Evolutionary conservation across 35 echinoderm and acorn worm genomes (phyloP), one percentile per base, ranked within the genome.

Genomic region (Holothuria glaberrima): DNA sequence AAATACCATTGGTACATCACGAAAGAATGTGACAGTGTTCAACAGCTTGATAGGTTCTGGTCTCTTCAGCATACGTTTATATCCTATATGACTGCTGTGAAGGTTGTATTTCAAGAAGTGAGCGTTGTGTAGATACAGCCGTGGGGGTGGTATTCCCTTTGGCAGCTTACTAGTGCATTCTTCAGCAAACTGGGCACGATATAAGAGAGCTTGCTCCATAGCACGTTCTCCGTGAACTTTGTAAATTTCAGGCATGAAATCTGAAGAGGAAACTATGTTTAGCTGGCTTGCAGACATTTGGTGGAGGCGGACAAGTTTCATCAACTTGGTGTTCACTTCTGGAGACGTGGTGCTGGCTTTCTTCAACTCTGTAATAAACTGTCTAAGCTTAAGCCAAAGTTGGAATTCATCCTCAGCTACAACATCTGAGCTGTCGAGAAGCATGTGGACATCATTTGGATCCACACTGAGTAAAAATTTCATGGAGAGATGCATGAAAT

Each of bases 401-500:
- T 69, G 54, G 46, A 86, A 87, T 54, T 94, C 93, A 58, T 94
- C 89, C 35, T 86, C 81, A 22, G 89, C 93, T n/a, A 94, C 89
- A 1, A 94, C 58, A 45, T 91, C 69, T 5, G 64, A 62, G 34
- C 80, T 90, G 67, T 91, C 82, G 17, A 94, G 38, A 28, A 94
- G 34, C 32, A 28, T 62, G 28, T 81, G 12, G 68, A 94, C 28
- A 46, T 86, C 58, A 28, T 48, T 33, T 13, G 80, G 46, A 18
- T 66, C 71, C 33, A 94, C 33, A 22, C n/a, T 66, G 80, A 86
- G 21, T 35, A 94, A 35, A 52, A 86, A 60, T 46, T 67, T 83
- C 57, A 48, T 35, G 33, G 52, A 50, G 34, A 90, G 22, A 18
- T 91, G 68, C 80, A 77, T 81, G 64, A 94, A 87, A 27, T 94